A percentile compares a stretch with the other conserved stretches of the same genome.
Evolutionary conservation across 2,797 vertebrate genomes (phyloP).

Genomic region (Pseudochirops corinnae): DNA sequence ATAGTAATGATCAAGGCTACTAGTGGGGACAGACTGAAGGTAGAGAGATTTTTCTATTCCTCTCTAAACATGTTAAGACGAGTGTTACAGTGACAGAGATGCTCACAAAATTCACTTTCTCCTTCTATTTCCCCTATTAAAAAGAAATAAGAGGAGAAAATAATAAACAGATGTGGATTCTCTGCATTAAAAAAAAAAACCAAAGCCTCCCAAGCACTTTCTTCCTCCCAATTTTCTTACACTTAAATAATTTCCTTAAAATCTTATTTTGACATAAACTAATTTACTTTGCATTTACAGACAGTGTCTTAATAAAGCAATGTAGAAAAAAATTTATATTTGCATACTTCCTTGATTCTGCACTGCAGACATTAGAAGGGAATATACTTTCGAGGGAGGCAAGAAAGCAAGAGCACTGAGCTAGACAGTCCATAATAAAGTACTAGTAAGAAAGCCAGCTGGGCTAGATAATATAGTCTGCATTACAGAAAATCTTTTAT

Average conservation of each 20-base stretch:
- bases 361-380: background rate
- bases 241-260: background rate
- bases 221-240: background rate
- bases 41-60: background rate
- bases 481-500: background rate
- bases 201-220: background rate
- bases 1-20: too few relatives aligned
- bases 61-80: background rate
- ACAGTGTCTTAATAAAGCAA: background rate
- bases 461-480: background rate
- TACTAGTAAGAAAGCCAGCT: background rate
- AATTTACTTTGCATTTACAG: background rate
- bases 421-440: background rate
- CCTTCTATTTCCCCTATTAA: background rate
- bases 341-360: background rate
- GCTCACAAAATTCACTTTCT: background rate
- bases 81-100: background rate
- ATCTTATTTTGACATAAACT: background rate
- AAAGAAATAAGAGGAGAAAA: background rate
- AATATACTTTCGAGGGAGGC: background rate
- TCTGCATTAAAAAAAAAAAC: background rate
- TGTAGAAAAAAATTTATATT: background rate
- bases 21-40: background rate
- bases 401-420: background rate
- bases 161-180: background rate